Conservation (phyloP, 1,140 invertebrate species). For the Cotesia typhae region DNA sequence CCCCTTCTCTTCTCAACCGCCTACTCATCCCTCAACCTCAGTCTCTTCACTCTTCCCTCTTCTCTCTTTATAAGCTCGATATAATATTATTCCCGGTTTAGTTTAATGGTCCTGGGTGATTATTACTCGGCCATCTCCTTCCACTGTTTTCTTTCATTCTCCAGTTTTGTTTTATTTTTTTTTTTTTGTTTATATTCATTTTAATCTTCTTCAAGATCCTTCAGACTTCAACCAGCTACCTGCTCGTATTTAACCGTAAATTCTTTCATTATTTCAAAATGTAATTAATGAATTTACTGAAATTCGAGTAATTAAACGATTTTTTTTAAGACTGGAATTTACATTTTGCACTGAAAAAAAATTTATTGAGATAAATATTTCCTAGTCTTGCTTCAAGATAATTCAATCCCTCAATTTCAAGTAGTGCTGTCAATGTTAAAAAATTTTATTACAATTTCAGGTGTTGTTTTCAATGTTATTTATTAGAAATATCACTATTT, state of each 20-base stretch:
- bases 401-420: no score
- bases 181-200: conserved; percentile 30
- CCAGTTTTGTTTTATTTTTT: conserved; percentile 33
- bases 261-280: no score
- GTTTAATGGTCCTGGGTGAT: conserved; percentile 67
- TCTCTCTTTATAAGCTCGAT: conserved; percentile 57
- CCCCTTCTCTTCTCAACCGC: conserved; percentile 38
- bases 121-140: conserved; percentile 55
- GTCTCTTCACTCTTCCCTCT: conserved; percentile 30
- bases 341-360: no score
- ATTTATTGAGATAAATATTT: no score
- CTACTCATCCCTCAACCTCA: conserved; percentile 39
- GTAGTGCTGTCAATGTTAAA: no score
- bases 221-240: neutral
- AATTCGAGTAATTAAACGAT: no score
- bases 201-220: conserved; percentile 22
- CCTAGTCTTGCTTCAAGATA: no score
- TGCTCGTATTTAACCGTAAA: conserved; percentile 11
- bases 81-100: conserved; percentile 68
- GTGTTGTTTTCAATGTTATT: no score
- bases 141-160: conserved; percentile 35
- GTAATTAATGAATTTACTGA: no score
- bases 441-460: no score
- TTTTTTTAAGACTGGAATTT: no score
- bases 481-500: no score